Percentiles rank a stretch among this genome's conserved stretches.
phyloP scores from a whole-genome alignment of 2,888 invertebrate genomes.

The Tridacna crocea region DNA sequence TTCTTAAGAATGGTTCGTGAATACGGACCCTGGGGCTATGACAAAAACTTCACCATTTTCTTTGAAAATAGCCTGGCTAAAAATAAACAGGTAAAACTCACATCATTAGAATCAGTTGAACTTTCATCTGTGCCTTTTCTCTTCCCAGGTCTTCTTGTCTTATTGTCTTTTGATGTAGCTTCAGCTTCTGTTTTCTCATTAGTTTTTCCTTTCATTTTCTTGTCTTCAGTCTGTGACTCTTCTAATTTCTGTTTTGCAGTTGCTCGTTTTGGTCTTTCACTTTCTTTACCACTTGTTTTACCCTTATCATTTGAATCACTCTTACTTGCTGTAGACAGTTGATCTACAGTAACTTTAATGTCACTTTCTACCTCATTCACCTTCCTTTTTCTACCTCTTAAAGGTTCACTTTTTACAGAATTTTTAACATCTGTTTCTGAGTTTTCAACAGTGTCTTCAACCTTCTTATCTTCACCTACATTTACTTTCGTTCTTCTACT shows the following conservation, averaged over 20 bases:
- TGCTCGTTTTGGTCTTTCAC: constrained; percentile 1
- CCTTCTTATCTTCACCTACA: background rate
- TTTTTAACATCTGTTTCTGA: constrained; percentile 9
- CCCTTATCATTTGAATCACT: background rate
- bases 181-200: background rate
- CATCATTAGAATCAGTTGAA: constrained; percentile 43
- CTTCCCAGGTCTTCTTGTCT: constrained; percentile 29
- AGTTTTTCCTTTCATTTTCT: background rate
- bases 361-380: background rate
- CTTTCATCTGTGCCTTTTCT: constrained; percentile 42
- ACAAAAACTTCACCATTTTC: too few relatives aligned
- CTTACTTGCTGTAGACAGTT: background rate
- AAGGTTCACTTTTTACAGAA: background rate
- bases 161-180: background rate
- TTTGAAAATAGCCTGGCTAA: too few relatives aligned
- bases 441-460: constrained; percentile 3
- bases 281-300: background rate
- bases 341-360: background rate
- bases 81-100: constrained; percentile 10
- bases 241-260: background rate
- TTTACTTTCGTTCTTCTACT: constrained; percentile 3
- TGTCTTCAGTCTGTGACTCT: background rate
- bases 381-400: constrained; percentile 3
- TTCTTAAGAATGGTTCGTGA: too few relatives aligned
- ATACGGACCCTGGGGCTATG: too few relatives aligned